A percentile compares a stretch with the other conserved stretches of the same genome.
Evolutionary conservation across 2,888 invertebrate genomes (phyloP).

Genomic region (Amphimallon solstitiale): DNA sequence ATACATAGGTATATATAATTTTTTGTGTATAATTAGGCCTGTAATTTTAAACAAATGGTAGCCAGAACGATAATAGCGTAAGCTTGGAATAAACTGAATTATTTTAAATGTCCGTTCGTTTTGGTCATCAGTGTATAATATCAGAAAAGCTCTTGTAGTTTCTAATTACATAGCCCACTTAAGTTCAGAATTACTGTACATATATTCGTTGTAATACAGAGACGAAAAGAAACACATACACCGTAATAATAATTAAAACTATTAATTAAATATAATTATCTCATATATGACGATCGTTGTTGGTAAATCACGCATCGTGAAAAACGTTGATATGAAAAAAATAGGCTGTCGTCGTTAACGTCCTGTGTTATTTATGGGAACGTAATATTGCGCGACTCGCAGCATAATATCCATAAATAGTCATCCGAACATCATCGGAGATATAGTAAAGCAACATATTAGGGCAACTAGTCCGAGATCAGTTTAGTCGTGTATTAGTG

Average conservation of each 20-base stretch:
- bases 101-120: no score
- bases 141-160: no score
- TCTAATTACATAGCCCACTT: no score
- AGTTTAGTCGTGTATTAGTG: background rate
- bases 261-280: constrained; percentile 18
- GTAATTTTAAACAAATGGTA: no score
- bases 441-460: no score
- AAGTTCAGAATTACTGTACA: no score
- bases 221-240: background rate
- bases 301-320: constrained; percentile 1
- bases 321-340: background rate
- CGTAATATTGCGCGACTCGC: background rate
- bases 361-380: constrained; percentile 6
- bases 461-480: no score
- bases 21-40: no score
- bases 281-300: background rate
- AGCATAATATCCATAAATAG: constrained; percentile 15
- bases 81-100: no score
- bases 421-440: background rate
- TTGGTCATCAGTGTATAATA: no score
- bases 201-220: background rate
- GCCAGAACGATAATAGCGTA: no score
- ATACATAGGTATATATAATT: no score
- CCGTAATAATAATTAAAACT: constrained; percentile 6
- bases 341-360: constrained; percentile 3